phyloP scores from a whole-genome alignment of 2,888 invertebrate species.

The Arrhopalites spinosus region DNA sequence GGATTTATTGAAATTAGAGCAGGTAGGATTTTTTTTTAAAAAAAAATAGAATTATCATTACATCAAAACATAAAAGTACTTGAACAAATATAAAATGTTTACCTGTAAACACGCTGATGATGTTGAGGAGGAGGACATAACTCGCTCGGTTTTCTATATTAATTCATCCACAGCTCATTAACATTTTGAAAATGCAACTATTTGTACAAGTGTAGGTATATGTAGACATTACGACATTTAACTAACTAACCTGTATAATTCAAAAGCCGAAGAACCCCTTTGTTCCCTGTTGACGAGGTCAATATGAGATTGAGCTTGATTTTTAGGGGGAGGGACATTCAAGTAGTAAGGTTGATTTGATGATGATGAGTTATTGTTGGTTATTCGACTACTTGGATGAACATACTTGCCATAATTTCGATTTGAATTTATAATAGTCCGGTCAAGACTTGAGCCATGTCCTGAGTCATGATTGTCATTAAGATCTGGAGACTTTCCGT shows the following conservation, averaged over 20 bases:
- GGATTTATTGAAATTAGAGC: no score
- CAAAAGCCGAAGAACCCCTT: conserved; percentile 88
- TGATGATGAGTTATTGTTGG: conserved; percentile 18
- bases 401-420: conserved; percentile 58
- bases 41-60: no score
- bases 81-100: no score
- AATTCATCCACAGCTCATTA: no score
- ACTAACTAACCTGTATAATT: conserved; percentile 70
- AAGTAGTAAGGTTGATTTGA: conserved; percentile 35
- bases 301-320: conserved; percentile 60
- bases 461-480: conserved; percentile 60
- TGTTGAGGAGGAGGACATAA: conserved; percentile 56
- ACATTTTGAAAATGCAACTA: no score
- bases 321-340: conserved; percentile 42
- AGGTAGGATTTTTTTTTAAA: no score
- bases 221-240: no score
- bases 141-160: conserved; percentile 76
- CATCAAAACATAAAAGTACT: no score
- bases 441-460: conserved; percentile 63
- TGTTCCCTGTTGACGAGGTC: conserved; percentile 70
- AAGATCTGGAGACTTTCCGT: conserved; percentile 41
- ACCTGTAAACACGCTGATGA: conserved; percentile 56
- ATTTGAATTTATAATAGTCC: conserved; percentile 58
- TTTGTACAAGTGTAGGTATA: no score
- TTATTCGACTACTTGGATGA: conserved; percentile 26